Percentiles rank a stretch among this genome's conserved stretches.
Conservation (phyloP, 2,888 invertebrate genomes). For the Drosophila pegasa region DNA sequence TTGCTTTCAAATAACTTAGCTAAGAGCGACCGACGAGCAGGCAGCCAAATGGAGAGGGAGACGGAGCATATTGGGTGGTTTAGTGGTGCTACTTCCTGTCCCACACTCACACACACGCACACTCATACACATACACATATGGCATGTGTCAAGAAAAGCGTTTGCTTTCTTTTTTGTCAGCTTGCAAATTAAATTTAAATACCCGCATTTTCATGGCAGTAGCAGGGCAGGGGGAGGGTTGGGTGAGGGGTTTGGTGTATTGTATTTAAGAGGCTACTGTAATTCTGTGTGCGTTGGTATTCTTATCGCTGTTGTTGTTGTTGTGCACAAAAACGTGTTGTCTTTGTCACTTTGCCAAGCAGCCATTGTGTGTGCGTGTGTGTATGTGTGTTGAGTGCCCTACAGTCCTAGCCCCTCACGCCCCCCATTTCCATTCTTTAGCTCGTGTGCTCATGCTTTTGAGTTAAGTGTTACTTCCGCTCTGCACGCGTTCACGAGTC, state of each 20-base stretch:
- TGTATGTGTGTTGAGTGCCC: conserved; percentile 40
- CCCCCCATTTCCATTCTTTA: background rate
- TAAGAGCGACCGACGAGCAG: conserved; percentile 10
- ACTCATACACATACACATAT: conserved; percentile 27
- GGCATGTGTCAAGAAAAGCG: conserved; percentile 66
- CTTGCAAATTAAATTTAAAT: conserved; percentile 78
- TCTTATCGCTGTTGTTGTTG: conserved; percentile 27
- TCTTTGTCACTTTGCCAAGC: conserved; percentile 65
- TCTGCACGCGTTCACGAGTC: conserved; percentile 60
- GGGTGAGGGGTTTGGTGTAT: background rate
- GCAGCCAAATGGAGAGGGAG: background rate
- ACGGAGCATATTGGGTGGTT: conserved; percentile 14
- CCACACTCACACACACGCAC: conserved; percentile 28
- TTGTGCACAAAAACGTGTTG: conserved; percentile 63
- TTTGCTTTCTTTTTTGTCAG: conserved; percentile 76
- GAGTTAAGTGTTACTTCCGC: conserved; percentile 78
- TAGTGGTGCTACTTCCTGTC: conserved; percentile 46
- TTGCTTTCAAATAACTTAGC: conserved; percentile 62
- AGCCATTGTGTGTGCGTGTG: conserved; percentile 25
- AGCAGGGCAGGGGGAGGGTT: background rate
- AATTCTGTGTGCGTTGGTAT: conserved; percentile 33
- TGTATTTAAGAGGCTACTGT: conserved; percentile 58
- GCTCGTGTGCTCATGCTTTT: conserved; percentile 49
- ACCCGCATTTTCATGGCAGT: conserved; percentile 54
- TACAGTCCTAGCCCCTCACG: conserved; percentile 5